Conservation (phyloP, 2,888 invertebrate genomes). For the Xanthorhoe designata region DNA sequence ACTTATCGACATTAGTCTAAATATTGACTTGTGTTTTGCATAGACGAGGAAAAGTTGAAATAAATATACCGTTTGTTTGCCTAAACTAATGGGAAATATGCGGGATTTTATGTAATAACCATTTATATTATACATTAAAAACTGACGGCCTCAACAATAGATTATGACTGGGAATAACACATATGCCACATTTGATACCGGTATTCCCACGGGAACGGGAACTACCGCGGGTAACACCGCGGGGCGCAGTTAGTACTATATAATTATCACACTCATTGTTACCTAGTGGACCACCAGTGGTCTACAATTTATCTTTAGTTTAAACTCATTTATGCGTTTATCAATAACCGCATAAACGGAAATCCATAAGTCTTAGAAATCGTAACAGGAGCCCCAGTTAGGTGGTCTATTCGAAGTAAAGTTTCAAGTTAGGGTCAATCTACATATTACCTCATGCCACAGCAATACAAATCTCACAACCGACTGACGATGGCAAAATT, state of each 20-base stretch:
- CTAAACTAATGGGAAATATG: too few relatives aligned
- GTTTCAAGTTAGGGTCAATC: slow-evolving; percentile 22
- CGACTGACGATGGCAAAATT: background rate
- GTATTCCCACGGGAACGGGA: too few relatives aligned
- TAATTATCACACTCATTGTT: background rate
- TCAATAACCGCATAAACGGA: slow-evolving; percentile 20
- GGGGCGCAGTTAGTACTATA: too few relatives aligned
- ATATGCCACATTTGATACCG: too few relatives aligned
- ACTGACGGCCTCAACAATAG: too few relatives aligned
- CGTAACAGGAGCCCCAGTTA: slow-evolving; percentile 26
- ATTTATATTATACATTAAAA: too few relatives aligned
- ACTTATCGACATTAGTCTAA: slow-evolving; percentile 10
- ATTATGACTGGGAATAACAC: too few relatives aligned
- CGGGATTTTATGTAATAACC: too few relatives aligned
- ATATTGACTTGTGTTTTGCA: slow-evolving; percentile 7
- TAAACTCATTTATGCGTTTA: background rate
- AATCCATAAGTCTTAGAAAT: slow-evolving; percentile 24
- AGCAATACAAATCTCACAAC: background rate
- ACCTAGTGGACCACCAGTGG: background rate
- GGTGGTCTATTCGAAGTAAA: slow-evolving; percentile 36
- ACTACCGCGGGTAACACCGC: too few relatives aligned
- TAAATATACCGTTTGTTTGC: too few relatives aligned
- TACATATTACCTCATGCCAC: slow-evolving; percentile 6
- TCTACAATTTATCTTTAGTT: background rate
- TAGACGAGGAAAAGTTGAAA: slow-evolving; percentile 2